These are phyloP conservation scores for Drosophila parthenogenetica DNA, from an alignment of 2,888 invertebrate genomes.

Conservation along the genomic window DNA sequence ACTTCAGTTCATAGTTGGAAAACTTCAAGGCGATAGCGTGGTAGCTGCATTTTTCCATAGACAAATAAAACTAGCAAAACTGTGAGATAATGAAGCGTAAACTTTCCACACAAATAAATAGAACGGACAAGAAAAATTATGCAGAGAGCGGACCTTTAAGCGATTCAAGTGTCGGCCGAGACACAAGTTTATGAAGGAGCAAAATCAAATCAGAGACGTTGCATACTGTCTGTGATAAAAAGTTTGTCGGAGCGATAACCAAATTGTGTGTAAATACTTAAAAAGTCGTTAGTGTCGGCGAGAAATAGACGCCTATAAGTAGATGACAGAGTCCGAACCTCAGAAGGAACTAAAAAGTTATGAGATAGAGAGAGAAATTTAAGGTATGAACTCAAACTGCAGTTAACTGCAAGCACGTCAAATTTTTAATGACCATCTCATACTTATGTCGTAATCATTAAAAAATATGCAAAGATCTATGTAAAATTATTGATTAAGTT, in stretches of 20 bases:
- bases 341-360: not conserved
- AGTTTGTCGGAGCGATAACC: conserved; percentile 46
- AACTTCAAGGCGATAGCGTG: conserved; percentile 34
- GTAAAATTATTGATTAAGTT: conserved; percentile 67
- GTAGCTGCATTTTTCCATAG: conserved; percentile 39
- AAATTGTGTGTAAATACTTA: conserved; percentile 80
- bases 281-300: conserved; percentile 72
- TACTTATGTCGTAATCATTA: conserved; percentile 53
- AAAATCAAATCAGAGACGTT: conserved; percentile 38
- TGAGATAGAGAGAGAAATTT: not conserved
- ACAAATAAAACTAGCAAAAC: conserved; percentile 38
- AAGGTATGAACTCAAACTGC: conserved; percentile 26
- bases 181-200: conserved; percentile 22
- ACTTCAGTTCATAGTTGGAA: conserved; percentile 26
- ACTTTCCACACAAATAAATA: conserved; percentile 49
- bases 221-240: conserved; percentile 61
- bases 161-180: conserved; percentile 52
- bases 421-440: conserved; percentile 64
- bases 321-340: conserved; percentile 32
- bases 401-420: conserved; percentile 37
- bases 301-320: conserved; percentile 40
- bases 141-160: conserved; percentile 42
- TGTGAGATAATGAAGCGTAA: conserved; percentile 68
- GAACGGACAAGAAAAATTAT: conserved; percentile 50
- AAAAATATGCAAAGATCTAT: conserved; percentile 58